A percentile compares a stretch with the other conserved stretches of the same genome.
Conservation (phyloP, 37 sponge, comb jelly and placozoan species). For the Aphrocallistes beatrix region DNA sequence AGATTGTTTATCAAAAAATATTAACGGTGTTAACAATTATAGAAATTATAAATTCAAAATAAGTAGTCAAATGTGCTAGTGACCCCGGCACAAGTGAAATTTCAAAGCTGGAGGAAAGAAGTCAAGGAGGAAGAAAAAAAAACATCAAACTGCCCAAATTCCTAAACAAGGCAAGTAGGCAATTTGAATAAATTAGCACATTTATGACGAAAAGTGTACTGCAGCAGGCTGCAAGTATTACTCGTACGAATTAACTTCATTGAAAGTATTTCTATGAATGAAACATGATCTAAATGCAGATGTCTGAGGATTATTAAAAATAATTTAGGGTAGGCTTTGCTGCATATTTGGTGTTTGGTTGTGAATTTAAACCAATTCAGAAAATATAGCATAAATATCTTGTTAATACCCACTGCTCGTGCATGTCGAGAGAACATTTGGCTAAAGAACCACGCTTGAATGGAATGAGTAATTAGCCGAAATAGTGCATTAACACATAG, state of each 20-base stretch:
- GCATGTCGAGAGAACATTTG: conserved; percentile 17
- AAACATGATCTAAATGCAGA: neutral
- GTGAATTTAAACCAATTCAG: neutral
- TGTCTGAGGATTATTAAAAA: neutral
- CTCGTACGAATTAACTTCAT: neutral
- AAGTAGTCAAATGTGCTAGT: no score
- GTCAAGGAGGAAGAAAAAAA: no score
- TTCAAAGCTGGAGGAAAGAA: no score
- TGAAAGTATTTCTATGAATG: no score
- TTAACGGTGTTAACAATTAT: no score
- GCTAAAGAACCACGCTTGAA: neutral
- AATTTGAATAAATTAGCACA: no score
- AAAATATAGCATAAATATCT: neutral
- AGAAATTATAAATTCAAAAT: no score
- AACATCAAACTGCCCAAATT: no score
- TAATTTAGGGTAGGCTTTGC: neutral
- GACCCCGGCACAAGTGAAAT: no score
- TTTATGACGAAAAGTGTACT: no score
- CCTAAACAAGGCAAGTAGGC: no score
- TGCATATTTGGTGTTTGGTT: neutral
- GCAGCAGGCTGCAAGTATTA: neutral
- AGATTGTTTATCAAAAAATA: no score
- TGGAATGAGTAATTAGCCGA: neutral
- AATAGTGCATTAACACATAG: neutral
- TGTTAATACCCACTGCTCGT: neutral